Base-by-base conservation (phyloP, 2,888 invertebrate species). In the Smittia aterrima region DNA sequence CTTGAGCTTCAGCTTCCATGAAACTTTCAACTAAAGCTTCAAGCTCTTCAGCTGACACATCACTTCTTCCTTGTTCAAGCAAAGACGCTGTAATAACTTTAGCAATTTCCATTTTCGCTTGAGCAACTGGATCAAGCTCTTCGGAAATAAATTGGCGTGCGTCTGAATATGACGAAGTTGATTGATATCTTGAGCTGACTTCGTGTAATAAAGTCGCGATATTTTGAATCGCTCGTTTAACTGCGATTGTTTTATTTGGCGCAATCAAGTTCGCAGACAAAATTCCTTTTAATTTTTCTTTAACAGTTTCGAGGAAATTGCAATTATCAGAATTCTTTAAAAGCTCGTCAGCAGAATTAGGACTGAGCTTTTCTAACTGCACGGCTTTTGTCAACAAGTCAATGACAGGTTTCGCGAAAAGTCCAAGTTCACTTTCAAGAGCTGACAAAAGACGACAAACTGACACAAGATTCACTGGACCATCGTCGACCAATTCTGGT, bases 251-350 rank as follows among this genome's bases (percentile, higher is more conserved):
- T 76, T 92, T 91, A 77, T 83, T 81, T 74, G 80, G 77, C 76
- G 85, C 81, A 76, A 87, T 84, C 76, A 91, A 88, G 74, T 90
- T 89, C 27, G 92, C 91, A 79, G 91, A 88, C 75, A 90, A 82
- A 73, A 91, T 89, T 66, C 92, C 92, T 81, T 92, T 92, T 66
- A 95, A 83, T 82, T 94, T 94, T 81, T 94, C 94, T 78, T 93
- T 93, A 0, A 91, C 90, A 0, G 93, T 93, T 83, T 94, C 93
- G 76, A 95, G 88, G 77, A 93, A 84, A 0, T 92, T 91, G 78
- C 88, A 87, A 73, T 90, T 89, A 53, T 88, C 85, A 72, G 93
- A 92, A 76, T 90, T 90, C 72, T 87, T 86, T 0, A 93, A 82
- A 54, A 94, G 80, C 75, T 89, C 88, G 77, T 92, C 92, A 0